phyloP scores from a whole-genome alignment of 2,888 invertebrate species.

The Pyrochroa serraticornis region DNA sequence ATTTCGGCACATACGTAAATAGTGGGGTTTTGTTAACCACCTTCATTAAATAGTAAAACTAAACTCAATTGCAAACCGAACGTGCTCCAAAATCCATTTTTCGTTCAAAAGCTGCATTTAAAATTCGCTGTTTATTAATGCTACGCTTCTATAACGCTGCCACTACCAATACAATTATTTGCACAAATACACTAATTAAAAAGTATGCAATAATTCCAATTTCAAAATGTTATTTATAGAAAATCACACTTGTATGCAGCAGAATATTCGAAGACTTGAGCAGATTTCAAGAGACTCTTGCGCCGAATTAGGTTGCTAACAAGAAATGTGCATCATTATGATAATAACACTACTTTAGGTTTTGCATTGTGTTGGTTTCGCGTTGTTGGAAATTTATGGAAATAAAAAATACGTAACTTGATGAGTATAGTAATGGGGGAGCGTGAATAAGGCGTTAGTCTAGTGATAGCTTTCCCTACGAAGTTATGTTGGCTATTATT shows the following conservation, averaged over 20 bases:
- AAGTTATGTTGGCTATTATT: no score
- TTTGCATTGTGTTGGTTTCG: background rate
- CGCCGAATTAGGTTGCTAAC: background rate
- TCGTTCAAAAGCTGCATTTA: constrained; percentile 7
- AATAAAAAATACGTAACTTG: constrained; percentile 2
- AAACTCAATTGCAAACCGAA: constrained; percentile 9
- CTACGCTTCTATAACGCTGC: background rate
- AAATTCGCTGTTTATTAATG: constrained; percentile 1
- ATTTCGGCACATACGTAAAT: constrained; percentile 12
- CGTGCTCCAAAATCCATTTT: constrained; percentile 11
- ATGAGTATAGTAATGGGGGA: background rate
- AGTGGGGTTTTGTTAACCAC: constrained; percentile 7
- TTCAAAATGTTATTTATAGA: no score
- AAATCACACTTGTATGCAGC: no score
- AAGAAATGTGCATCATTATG: constrained; percentile 6
- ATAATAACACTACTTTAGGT: constrained; percentile 5
- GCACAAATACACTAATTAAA: no score
- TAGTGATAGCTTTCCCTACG: no score
- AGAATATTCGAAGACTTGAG: background rate
- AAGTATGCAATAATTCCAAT: no score
- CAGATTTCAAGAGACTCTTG: background rate
- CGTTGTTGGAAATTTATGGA: constrained; percentile 1
- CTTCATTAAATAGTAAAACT: constrained; percentile 9
- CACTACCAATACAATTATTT: no score
- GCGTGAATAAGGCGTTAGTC: no score